Conservation (phyloP, 92 coral and sea anemone genomes). For the Phenganax marumi region DNA sequence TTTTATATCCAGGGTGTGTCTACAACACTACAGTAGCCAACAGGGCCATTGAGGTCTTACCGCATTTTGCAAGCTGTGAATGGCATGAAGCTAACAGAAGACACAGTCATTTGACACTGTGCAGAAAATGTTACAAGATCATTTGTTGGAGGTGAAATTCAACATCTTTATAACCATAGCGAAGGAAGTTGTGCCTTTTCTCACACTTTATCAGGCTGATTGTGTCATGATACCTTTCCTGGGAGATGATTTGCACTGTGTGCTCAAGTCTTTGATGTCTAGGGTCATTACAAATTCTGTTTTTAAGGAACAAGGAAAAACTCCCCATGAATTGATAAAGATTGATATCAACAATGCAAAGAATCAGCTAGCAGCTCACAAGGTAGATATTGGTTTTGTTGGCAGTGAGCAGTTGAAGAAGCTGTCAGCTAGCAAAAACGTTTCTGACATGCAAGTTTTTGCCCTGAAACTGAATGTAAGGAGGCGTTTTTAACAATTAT, state of each 20-base stretch:
- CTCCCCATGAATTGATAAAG: not conserved
- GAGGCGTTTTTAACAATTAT: slow-evolving; percentile 31
- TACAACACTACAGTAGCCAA: too few relatives aligned
- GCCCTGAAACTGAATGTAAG: slow-evolving; percentile 42
- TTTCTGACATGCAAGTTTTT: slow-evolving; percentile 36
- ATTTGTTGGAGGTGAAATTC: slow-evolving; percentile 31
- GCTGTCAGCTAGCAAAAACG: slow-evolving; percentile 38
- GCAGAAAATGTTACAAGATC: slow-evolving; percentile 27
- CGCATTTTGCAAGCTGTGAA: slow-evolving; percentile 17
- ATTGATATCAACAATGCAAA: not conserved
- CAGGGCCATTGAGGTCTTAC: slow-evolving; percentile 42
- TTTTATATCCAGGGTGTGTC: too few relatives aligned
- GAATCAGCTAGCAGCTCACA: slow-evolving; percentile 35
- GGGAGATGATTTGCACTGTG: slow-evolving; percentile 32
- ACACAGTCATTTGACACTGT: slow-evolving; percentile 30
- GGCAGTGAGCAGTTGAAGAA: slow-evolving; percentile 41
- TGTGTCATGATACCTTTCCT: slow-evolving; percentile 35
- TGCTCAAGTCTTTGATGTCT: slow-evolving; percentile 38
- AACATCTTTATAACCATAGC: slow-evolving; percentile 35
- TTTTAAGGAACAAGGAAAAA: slow-evolving; percentile 40
- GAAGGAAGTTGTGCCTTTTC: slow-evolving; percentile 38
- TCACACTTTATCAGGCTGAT: slow-evolving; percentile 39
- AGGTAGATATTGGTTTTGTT: slow-evolving; percentile 43
- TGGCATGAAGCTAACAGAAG: slow-evolving; percentile 21
- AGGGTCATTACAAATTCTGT: slow-evolving; percentile 31